Evolutionary conservation across 2,113 vertebrate genomes (phyloP).

Genomic region (Oostethus manadensis): DNA sequence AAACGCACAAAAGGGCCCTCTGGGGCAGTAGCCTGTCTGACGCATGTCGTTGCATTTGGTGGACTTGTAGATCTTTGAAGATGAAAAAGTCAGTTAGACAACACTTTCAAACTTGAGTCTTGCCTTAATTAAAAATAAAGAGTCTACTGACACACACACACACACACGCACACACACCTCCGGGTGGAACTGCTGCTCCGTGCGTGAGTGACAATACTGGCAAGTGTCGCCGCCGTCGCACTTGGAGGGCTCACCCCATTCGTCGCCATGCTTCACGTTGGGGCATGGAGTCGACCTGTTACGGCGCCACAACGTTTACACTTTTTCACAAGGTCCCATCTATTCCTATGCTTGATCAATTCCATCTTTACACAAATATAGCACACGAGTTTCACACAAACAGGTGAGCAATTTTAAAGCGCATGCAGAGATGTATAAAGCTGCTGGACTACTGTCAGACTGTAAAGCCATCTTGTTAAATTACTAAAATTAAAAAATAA

Average conservation of each 20-base stretch:
- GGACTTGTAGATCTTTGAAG: constrained; percentile 86
- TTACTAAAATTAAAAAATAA: too few species aligned
- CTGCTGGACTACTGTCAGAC: too few species aligned
- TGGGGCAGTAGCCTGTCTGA: constrained; percentile 86
- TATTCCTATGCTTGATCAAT: not conserved
- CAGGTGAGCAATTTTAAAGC: too few species aligned
- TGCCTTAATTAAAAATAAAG: not conserved
- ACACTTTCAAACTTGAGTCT: not conserved
- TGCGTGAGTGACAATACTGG: constrained; percentile 89
- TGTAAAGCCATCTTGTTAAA: too few species aligned
- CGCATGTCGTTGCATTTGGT: constrained; percentile 92
- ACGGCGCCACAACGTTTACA: not conserved
- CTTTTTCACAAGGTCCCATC: too few species aligned
- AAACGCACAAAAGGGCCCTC: constrained; percentile 91
- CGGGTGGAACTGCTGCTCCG: constrained; percentile 91
- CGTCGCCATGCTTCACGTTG: constrained; percentile 87
- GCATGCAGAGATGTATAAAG: too few species aligned
- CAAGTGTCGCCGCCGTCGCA: constrained; percentile 85
- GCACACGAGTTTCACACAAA: not conserved
- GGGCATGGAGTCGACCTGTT: constrained; percentile 87
- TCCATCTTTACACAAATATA: not conserved
- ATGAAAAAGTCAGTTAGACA: constrained; percentile 7
- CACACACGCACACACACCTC: constrained; percentile 69
- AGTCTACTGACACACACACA: not conserved
- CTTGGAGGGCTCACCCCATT: constrained; percentile 89